Evolutionary conservation across 92 coral and sea anemone genomes (phyloP), one percentile per base, ranked within the genome.

Genomic region (Nematostella vectensis): DNA sequence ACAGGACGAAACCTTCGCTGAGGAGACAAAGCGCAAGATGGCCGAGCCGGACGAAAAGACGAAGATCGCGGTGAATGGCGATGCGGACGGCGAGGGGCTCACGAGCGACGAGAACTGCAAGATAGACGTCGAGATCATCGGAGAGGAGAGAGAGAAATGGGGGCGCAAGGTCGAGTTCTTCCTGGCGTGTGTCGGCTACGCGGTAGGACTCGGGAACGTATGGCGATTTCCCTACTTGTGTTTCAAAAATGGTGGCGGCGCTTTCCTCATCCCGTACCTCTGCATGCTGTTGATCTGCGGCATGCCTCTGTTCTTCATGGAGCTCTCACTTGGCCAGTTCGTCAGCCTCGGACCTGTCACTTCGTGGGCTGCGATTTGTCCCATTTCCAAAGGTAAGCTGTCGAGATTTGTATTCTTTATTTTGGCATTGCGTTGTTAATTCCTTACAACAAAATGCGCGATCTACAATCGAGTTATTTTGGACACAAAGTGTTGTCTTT

Each of bases 351-450:
- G 99, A 4, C 99, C 99, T 2, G 99, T 93, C n/a, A 93, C 93
- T 11, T 93, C 99, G 17, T 93, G 99, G 99, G 99, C 99, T 1
- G 99, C 99, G 1, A 93, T 93, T 51, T 93, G 96, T 28, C 99
- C 99, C 0, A 59, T 93, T 19, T 74, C 80, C 9, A 93, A 93
- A 86, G 99, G 99, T 93, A 78, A 50, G 77, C 4, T 8, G 8
- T 8, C 42, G 8, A 8, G 42, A 8, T n/a, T n/a, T n/a, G n/a
- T n/a, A n/a, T n/a, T n/a, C n/a, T n/a, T n/a, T n/a, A n/a, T n/a
- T n/a, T n/a, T n/a, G n/a, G n/a, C n/a, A n/a, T n/a, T n/a, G n/a
- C n/a, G 15, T n/a, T n/a, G 30, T 29, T 22, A 11, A 28, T 24
- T 58, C 11, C 15, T 63, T 1, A 36, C 25, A 33, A 31, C 25